These are phyloP conservation scores for Enteromius paludinosus DNA, from an alignment of 2,797 vertebrate species.

Conservation along the genomic window DNA sequence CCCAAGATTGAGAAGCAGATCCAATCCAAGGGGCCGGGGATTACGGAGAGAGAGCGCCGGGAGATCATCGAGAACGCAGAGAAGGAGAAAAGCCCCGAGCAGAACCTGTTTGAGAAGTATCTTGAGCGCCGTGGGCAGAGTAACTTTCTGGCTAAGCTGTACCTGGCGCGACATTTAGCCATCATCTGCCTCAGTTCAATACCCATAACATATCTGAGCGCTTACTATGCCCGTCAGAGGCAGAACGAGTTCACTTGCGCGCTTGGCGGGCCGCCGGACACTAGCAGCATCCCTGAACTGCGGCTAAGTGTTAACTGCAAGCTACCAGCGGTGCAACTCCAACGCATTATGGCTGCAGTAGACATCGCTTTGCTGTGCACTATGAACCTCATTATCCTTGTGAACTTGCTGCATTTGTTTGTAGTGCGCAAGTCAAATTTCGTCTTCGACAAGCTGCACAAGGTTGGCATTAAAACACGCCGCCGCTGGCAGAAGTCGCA, in stretches of 20 bases:
- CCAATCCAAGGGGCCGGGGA: constrained; percentile 97
- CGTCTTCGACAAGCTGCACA: constrained; percentile 98
- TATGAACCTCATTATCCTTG: constrained; percentile 95
- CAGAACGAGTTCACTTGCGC: constrained; percentile 98
- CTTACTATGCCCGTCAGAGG: constrained; percentile 94
- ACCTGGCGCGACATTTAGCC: constrained; percentile 91
- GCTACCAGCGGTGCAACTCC: constrained; percentile 95
- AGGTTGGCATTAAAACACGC: constrained; percentile 97
- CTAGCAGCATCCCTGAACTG: constrained; percentile 83
- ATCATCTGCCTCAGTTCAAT: constrained; percentile 97
- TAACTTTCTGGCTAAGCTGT: constrained; percentile 97
- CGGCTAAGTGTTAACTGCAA: constrained; percentile 94
- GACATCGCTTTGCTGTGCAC: constrained; percentile 92
- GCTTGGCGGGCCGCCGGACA: constrained; percentile 88
- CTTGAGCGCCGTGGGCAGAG: constrained; percentile 94
- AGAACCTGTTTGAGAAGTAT: constrained; percentile 99
- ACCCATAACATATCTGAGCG: constrained; percentile 94
- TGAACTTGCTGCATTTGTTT: constrained; percentile 95
- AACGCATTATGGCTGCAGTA: constrained; percentile 94
- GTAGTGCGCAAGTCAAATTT: constrained; percentile 99
- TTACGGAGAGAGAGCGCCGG: constrained; percentile 91
- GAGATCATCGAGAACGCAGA: constrained; percentile 99
- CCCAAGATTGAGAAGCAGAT: constrained; percentile 99
- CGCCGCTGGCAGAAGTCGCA: constrained; percentile 97
- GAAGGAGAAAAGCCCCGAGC: constrained; percentile 98